phyloP scores from a whole-genome alignment of 2,888 invertebrate species.

The Microctonus hyperodae region DNA sequence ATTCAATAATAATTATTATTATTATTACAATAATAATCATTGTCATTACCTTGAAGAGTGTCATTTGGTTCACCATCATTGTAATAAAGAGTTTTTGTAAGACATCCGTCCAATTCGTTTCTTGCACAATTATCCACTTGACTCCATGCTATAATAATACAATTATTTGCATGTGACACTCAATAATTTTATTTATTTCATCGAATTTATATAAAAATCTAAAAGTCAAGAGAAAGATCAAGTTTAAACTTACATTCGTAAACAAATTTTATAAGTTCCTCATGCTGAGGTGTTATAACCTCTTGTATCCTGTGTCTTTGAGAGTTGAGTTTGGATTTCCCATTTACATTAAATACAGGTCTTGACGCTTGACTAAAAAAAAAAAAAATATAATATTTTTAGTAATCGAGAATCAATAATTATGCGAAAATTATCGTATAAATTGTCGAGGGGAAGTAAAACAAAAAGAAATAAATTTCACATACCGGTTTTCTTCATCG shows the following conservation, averaged over 20 bases:
- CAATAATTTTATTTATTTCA: too few species aligned
- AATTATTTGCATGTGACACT: conserved; percentile 15
- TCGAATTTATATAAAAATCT: neutral
- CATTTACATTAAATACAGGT: conserved; percentile 80
- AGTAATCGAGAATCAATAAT: conserved; percentile 12
- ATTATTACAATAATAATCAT: conserved; percentile 6
- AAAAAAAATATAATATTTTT: conserved; percentile 22
- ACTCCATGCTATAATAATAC: conserved; percentile 71
- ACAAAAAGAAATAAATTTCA: too few species aligned
- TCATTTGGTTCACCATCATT: conserved; percentile 77
- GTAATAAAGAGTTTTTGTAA: conserved; percentile 68
- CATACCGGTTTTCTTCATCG: conserved; percentile 73
- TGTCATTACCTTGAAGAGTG: conserved; percentile 66
- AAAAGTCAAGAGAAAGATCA: neutral
- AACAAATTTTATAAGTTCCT: conserved; percentile 86
- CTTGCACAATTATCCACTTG: conserved; percentile 67
- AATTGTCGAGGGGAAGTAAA: conserved; percentile 26
- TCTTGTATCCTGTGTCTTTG: conserved; percentile 70
- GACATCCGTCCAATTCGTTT: conserved; percentile 41
- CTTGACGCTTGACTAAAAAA: conserved; percentile 71
- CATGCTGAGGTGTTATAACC: conserved; percentile 79
- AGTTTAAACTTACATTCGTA: conserved; percentile 76
- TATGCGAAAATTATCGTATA: too few species aligned
- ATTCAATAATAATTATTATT: neutral
- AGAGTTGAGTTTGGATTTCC: conserved; percentile 71